These are phyloP conservation scores for Nycticorax nycticorax DNA, from an alignment of 2,113 vertebrate species.

Conservation along the genomic window DNA sequence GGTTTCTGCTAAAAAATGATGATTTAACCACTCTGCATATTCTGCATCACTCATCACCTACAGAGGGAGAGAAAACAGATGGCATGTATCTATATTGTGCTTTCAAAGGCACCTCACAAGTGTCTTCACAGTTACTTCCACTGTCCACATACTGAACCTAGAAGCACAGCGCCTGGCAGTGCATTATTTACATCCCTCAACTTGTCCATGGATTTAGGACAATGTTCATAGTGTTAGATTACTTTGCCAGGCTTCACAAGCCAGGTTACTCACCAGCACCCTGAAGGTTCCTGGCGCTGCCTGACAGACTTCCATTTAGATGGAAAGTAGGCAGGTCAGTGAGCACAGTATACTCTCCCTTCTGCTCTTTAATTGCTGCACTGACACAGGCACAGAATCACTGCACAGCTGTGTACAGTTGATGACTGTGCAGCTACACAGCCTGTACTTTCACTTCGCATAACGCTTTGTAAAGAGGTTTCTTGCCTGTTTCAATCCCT, in stretches of 20 bases:
- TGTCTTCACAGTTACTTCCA: not conserved
- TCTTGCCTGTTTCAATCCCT: not conserved
- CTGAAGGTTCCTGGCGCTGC: not conserved
- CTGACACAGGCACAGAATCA: not conserved
- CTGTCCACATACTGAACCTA: not conserved
- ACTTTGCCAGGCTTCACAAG: not conserved
- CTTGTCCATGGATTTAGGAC: not conserved
- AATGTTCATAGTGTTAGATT: not conserved
- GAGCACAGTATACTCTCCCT: not conserved
- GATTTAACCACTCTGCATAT: slow-evolving; percentile 86
- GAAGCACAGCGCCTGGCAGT: not conserved
- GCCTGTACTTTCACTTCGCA: not conserved
- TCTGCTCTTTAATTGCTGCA: not conserved
- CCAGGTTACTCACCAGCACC: not conserved
- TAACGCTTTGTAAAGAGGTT: not conserved
- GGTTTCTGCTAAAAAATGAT: slow-evolving; percentile 86
- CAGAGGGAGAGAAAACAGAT: not conserved
- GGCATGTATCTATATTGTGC: not conserved
- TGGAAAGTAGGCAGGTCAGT: not conserved
- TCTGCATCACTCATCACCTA: slow-evolving; percentile 86
- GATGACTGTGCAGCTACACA: not conserved
- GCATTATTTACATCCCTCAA: not conserved
- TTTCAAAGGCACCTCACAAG: not conserved
- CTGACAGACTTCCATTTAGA: not conserved
- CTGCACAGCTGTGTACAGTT: not conserved